phyloP scores from a whole-genome alignment of 2,113 vertebrate genomes.

The Illadopsis cleaveri region DNA sequence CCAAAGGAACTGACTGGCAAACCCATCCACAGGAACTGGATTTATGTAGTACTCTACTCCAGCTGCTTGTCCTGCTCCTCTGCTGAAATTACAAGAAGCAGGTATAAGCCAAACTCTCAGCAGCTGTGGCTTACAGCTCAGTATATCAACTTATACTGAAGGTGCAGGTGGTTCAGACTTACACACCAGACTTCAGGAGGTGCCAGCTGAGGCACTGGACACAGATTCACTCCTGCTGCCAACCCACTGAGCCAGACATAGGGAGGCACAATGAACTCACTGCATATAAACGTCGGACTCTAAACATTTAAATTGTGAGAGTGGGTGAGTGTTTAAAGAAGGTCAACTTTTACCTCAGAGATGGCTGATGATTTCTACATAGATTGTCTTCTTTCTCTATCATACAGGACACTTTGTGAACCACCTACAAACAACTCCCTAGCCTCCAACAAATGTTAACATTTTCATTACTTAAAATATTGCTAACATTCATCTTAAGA shows the following conservation, averaged over 20 bases:
- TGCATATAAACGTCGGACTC: not conserved
- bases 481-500: conserved; percentile 29
- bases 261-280: not conserved
- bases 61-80: not conserved
- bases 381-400: not conserved
- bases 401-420: not conserved
- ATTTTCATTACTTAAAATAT: not conserved
- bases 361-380: not conserved
- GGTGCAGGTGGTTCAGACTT: not conserved
- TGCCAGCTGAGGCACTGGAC: not conserved
- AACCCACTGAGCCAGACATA: not conserved
- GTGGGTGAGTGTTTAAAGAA: not conserved
- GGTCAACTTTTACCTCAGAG: conserved; percentile 11
- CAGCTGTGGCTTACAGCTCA: not conserved
- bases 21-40: not conserved
- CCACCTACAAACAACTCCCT: not conserved
- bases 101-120: not conserved
- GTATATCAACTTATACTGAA: not conserved
- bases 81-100: not conserved
- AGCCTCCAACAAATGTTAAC: conserved; percentile 2
- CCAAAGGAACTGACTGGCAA: not conserved
- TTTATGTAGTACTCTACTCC: not conserved
- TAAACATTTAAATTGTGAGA: not conserved
- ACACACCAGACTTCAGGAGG: not conserved
- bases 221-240: not conserved